Evolutionary conservation across 1,140 invertebrate genomes (phyloP).

Genomic region (Procambarus clarkii): DNA sequence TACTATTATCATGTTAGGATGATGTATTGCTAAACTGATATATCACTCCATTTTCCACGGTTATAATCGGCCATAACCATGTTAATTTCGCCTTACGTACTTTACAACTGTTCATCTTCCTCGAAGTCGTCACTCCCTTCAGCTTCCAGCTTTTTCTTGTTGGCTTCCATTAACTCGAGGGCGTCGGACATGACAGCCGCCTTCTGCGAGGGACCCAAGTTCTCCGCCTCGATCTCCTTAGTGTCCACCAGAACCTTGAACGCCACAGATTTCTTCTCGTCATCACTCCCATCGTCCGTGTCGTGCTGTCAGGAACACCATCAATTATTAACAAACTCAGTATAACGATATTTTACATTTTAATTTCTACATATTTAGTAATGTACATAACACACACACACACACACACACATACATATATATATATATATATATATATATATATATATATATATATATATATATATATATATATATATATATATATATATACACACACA

Average conservation of each 20-base stretch:
- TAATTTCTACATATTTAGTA: too few relatives aligned
- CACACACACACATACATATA: constrained; percentile 1
- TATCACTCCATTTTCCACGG: too few relatives aligned
- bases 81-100: too few relatives aligned
- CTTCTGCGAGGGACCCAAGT: constrained; percentile 17
- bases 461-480: constrained; percentile 37
- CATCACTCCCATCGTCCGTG: not conserved
- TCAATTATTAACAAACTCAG: not conserved
- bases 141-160: constrained; percentile 54
- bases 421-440: constrained; percentile 22
- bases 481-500: constrained; percentile 3
- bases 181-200: constrained; percentile 35
- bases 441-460: constrained; percentile 22
- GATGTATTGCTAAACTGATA: too few relatives aligned
- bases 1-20: too few relatives aligned
- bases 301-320: constrained; percentile 8
- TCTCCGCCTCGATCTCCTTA: constrained; percentile 66
- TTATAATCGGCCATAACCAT: too few relatives aligned
- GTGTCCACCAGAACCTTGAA: constrained; percentile 69
- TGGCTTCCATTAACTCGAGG: constrained; percentile 26
- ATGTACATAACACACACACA: too few relatives aligned
- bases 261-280: constrained; percentile 61
- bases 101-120: not conserved
- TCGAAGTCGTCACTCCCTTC: constrained; percentile 13
- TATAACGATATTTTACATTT: not conserved